Conservation (phyloP, 2,113 vertebrate species). For the Nesoenas mayeri region DNA sequence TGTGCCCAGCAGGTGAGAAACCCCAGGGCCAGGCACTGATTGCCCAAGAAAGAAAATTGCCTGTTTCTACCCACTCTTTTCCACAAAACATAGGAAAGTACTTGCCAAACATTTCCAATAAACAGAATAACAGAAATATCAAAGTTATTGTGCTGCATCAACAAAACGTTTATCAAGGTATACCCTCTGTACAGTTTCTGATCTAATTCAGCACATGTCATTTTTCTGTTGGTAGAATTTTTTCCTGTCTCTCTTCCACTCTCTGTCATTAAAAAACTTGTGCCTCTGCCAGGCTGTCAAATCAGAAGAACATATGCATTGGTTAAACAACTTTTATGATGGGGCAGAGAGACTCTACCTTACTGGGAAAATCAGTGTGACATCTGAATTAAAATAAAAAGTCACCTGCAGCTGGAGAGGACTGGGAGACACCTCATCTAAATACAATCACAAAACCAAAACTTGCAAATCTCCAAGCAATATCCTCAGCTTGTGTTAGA, state of each 20-base stretch:
- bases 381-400: background rate
- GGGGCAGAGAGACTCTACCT: background rate
- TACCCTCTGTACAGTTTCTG: background rate
- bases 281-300: background rate
- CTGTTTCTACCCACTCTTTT: background rate
- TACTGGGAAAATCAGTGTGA: background rate
- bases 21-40: background rate
- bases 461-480: background rate
- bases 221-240: background rate
- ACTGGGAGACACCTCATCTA: background rate
- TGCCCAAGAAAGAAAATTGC: background rate
- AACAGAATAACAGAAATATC: background rate
- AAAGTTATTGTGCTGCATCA: background rate
- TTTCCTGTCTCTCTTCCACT: background rate
- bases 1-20: background rate
- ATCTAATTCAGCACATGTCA: background rate
- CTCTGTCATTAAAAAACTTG: accelerated
- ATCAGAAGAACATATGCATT: background rate
- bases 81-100: background rate
- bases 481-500: background rate
- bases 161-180: background rate
- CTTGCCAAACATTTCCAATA: background rate
- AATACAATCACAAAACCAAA: background rate
- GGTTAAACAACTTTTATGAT: background rate
- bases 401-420: background rate